Conservation (phyloP, 2,797 vertebrate species). For the Echeneis naucrates region DNA sequence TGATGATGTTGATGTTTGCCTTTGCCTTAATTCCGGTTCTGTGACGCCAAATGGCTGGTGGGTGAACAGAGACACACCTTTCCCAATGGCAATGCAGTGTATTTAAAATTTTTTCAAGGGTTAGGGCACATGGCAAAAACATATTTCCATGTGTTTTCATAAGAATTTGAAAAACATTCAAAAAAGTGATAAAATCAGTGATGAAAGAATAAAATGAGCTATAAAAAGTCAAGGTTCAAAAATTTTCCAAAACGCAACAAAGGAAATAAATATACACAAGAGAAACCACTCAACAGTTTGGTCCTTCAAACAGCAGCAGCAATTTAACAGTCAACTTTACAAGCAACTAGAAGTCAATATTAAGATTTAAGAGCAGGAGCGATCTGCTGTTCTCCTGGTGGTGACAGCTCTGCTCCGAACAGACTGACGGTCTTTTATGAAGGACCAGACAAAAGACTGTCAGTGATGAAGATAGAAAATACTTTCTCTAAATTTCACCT, state of each 20-base stretch:
- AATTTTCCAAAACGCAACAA: neutral
- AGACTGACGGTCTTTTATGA: no score
- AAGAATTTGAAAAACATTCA: neutral
- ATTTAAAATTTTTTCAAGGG: neutral
- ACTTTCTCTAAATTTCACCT: no score
- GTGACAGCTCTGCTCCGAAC: no score
- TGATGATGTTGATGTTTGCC: slow-evolving; percentile 52
- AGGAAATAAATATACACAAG: neutral
- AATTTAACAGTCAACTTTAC: no score
- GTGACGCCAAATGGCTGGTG: slow-evolving; percentile 31
- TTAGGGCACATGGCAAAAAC: neutral
- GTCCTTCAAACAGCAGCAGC: no score
- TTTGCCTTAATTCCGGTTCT: slow-evolving; percentile 32
- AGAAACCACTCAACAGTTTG: neutral
- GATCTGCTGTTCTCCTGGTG: no score
- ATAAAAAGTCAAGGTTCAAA: neutral
- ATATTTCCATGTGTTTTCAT: neutral
- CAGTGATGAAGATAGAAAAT: no score
- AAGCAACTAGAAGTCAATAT: no score
- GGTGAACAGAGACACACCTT: slow-evolving; percentile 19
- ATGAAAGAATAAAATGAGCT: neutral
- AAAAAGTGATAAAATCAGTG: neutral
- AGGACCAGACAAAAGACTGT: no score
- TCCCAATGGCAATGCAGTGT: neutral
- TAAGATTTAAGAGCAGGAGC: no score